phyloP scores from a whole-genome alignment of 2,888 invertebrate genomes.

The Taenaris catops region DNA sequence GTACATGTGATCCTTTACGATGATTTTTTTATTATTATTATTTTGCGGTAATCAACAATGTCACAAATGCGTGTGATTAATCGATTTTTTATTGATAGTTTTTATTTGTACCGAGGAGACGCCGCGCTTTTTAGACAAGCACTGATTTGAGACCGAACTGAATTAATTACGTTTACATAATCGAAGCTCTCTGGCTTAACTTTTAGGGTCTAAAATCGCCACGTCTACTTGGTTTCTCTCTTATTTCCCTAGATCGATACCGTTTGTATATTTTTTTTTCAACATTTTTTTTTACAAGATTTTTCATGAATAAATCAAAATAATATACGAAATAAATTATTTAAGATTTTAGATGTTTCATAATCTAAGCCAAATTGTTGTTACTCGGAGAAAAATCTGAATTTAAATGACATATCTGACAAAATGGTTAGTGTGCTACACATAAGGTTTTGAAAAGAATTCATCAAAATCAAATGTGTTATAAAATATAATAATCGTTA shows the following conservation, averaged over 20 bases:
- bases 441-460: slow-evolving; percentile 67
- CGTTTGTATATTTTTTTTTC: slow-evolving; percentile 28
- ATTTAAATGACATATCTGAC: slow-evolving; percentile 80
- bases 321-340: slow-evolving; percentile 43
- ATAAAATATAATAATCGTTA: slow-evolving; percentile 75
- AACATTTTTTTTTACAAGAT: slow-evolving; percentile 40
- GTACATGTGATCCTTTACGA: slow-evolving; percentile 73
- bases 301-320: slow-evolving; percentile 44
- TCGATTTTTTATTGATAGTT: slow-evolving; percentile 23
- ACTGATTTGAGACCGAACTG: slow-evolving; percentile 11
- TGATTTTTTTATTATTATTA: slow-evolving; percentile 52
- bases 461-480: slow-evolving; percentile 74
- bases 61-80: slow-evolving; percentile 45
- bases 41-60: slow-evolving; percentile 36
- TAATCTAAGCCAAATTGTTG: slow-evolving; percentile 71
- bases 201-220: slow-evolving; percentile 25
- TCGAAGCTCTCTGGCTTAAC: slow-evolving; percentile 16
- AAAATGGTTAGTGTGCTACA: slow-evolving; percentile 80
- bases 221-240: slow-evolving; percentile 26
- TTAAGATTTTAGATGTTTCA: slow-evolving; percentile 51
- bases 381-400: slow-evolving; percentile 77
- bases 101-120: slow-evolving; percentile 37
- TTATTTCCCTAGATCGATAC: slow-evolving; percentile 25
- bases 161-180: slow-evolving; percentile 35
- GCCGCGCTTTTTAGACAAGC: slow-evolving; percentile 37